phyloP scores from a whole-genome alignment of 2,797 vertebrate genomes.

The Fringilla coelebs region DNA sequence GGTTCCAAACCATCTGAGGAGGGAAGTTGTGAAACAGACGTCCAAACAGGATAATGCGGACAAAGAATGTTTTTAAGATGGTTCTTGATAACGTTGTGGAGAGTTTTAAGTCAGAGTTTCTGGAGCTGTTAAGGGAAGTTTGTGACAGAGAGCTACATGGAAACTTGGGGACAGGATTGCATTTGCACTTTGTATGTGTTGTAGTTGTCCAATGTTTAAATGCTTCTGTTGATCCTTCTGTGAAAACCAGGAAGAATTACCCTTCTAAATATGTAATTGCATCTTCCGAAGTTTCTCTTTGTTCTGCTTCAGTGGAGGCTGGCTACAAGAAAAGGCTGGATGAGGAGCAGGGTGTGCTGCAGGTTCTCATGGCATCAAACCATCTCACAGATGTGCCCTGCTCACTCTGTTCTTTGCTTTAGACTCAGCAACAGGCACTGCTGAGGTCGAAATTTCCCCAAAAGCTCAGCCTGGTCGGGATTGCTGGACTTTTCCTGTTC shows the following conservation, averaged over 20 bases:
- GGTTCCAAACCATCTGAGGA: not conserved
- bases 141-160: not conserved
- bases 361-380: not conserved
- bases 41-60: conserved; percentile 55
- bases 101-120: not conserved
- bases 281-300: not conserved
- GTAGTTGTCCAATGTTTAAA: not conserved
- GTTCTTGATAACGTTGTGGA: not conserved
- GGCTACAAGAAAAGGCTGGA: not conserved
- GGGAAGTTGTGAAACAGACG: conserved; percentile 40
- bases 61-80: conserved; percentile 50
- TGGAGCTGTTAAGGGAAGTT: not conserved
- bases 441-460: fast-evolving
- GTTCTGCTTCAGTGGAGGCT: not conserved
- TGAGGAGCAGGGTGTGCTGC: not conserved
- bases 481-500: not conserved
- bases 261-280: not conserved
- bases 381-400: not conserved
- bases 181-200: not conserved
- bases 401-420: not conserved
- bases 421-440: not conserved
- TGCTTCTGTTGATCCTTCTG: not conserved
- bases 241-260: not conserved
- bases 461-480: fast-evolving
- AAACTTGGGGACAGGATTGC: not conserved